A percentile compares a stretch with the other conserved stretches of the same genome.
phyloP scores from a whole-genome alignment of 2,113 vertebrate genomes.

The Labrus mixtus region DNA sequence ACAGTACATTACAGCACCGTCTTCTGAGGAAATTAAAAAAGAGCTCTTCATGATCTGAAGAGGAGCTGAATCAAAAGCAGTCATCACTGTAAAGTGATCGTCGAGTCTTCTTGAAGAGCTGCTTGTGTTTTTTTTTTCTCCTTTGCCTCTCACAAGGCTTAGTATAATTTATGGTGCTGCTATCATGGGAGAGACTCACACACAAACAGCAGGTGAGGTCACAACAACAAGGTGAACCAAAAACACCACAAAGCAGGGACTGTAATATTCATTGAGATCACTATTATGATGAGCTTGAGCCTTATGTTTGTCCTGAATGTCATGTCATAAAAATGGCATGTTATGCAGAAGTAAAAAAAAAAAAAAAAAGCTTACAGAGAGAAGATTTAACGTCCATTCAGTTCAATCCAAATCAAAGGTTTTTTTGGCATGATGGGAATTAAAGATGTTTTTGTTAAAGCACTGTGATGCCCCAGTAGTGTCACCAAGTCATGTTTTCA shows the following conservation, averaged over 20 bases:
- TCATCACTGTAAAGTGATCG: slow-evolving; percentile 31
- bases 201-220: slow-evolving; percentile 69
- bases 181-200: slow-evolving; percentile 58
- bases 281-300: slow-evolving; percentile 6
- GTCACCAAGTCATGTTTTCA: no score
- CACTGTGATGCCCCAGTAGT: no score
- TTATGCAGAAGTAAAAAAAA: not conserved
- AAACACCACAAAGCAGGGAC: slow-evolving; percentile 22
- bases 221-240: slow-evolving; percentile 60
- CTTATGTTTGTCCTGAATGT: slow-evolving; percentile 18
- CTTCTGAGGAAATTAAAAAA: slow-evolving; percentile 26
- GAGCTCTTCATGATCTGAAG: slow-evolving; percentile 46
- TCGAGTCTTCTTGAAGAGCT: slow-evolving; percentile 43
- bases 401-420: no score
- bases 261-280: not conserved
- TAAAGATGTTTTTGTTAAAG: no score
- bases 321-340: not conserved
- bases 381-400: no score
- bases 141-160: slow-evolving; percentile 34
- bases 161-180: slow-evolving; percentile 28
- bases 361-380: no score
- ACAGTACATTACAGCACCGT: slow-evolving; percentile 3
- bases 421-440: no score
- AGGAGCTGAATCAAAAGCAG: slow-evolving; percentile 47
- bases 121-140: slow-evolving; percentile 52